These are phyloP conservation scores for Invenusta paracnida DNA, from an alignment of 2,888 invertebrate genomes.

Conservation along the genomic window DNA sequence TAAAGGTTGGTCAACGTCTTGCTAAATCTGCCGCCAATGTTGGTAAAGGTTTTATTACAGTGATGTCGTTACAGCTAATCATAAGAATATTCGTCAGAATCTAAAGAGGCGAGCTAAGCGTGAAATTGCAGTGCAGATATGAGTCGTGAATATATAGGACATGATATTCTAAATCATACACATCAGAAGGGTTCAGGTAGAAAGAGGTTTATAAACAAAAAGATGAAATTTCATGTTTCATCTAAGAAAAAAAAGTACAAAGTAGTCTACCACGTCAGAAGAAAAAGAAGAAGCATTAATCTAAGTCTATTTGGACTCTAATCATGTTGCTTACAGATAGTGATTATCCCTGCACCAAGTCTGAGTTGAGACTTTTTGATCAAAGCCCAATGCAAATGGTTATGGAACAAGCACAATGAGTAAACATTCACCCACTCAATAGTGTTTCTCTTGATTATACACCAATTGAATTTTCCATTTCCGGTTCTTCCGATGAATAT, in stretches of 20 bases:
- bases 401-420: slow-evolving; percentile 7
- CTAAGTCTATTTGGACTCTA: neutral
- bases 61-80: neutral
- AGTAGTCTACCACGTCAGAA: neutral
- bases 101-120: neutral
- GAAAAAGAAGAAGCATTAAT: neutral
- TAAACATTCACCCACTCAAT: neutral
- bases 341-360: slow-evolving; percentile 12
- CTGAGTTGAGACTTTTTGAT: slow-evolving; percentile 2
- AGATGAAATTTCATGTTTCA: neutral
- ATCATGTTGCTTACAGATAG: slow-evolving; percentile 17
- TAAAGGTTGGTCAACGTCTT: neutral
- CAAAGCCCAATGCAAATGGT: neutral
- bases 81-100: neutral
- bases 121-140: neutral
- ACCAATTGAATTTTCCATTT: slow-evolving; percentile 15
- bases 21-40: neutral
- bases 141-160: slow-evolving; percentile 18
- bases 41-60: slow-evolving; percentile 13
- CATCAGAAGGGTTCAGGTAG: neutral
- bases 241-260: slow-evolving; percentile 5
- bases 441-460: neutral
- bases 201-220: slow-evolving; percentile 17
- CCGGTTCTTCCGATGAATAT: slow-evolving; percentile 18
- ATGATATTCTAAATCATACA: neutral